A percentile compares a stretch with the other conserved stretches of the same genome.
phyloP scores from a whole-genome alignment of 2,888 invertebrate species.

The Ectobius pallidus region DNA sequence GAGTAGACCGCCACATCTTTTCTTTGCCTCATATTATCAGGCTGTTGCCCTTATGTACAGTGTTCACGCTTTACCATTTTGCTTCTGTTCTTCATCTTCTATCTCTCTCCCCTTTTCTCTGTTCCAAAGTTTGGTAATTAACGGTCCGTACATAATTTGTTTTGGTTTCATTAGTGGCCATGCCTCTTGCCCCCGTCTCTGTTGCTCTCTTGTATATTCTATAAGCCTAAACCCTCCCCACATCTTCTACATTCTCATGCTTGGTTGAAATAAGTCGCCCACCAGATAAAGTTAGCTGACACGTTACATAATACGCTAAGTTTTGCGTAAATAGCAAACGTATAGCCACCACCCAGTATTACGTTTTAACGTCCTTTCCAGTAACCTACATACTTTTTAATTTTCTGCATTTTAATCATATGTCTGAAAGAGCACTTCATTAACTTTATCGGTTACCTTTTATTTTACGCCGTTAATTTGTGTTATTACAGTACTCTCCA shows the following conservation, averaged over 20 bases:
- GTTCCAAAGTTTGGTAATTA: conserved; percentile 43
- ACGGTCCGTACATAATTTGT: conserved; percentile 44
- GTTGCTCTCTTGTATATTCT: conserved; percentile 21
- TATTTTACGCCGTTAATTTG: no score
- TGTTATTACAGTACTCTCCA: no score
- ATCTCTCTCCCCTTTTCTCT: neutral
- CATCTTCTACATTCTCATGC: neutral
- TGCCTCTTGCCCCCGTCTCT: conserved; percentile 29
- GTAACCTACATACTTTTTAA: no score
- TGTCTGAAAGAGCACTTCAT: no score
- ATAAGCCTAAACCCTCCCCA: conserved; percentile 14
- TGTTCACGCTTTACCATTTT: conserved; percentile 9
- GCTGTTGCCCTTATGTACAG: neutral
- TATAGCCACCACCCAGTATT: no score
- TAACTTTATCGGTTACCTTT: no score
- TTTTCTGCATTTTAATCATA: no score
- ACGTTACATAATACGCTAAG: neutral
- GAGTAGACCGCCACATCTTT: neutral
- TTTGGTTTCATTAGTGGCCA: conserved; percentile 45
- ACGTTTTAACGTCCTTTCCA: no score
- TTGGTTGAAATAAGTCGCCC: neutral
- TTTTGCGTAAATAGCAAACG: no score
- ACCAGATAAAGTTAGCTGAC: conserved; percentile 2
- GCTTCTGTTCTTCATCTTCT: neutral
- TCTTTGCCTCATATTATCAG: neutral